Percentiles rank a stretch among this genome's conserved stretches.
Evolutionary conservation across 2,888 invertebrate genomes (phyloP).

Genomic region (Drosophila quasianomalipes): DNA sequence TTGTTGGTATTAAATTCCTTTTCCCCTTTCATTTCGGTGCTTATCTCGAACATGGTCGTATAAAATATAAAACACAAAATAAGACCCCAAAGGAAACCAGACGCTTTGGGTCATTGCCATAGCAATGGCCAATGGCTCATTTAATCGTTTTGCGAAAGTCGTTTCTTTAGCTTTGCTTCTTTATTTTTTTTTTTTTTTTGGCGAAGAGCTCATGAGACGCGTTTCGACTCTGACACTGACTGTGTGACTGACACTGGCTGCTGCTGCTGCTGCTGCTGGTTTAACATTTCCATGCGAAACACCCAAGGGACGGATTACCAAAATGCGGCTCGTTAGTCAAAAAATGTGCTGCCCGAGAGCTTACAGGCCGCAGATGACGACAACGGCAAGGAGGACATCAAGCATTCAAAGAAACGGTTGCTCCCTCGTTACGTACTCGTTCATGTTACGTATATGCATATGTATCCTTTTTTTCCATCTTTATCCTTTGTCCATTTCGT

Average conservation of each 20-base stretch:
- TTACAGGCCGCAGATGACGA: conserved; percentile 62
- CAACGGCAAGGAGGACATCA: conserved; percentile 49
- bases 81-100: conserved; percentile 30
- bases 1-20: conserved; percentile 46
- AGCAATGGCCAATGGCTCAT: conserved; percentile 75
- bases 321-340: conserved; percentile 80
- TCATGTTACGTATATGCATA: conserved; percentile 2
- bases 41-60: conserved; percentile 30
- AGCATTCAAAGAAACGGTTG: conserved; percentile 59
- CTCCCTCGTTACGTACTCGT: conserved; percentile 25
- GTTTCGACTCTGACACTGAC: conserved; percentile 14
- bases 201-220: conserved; percentile 25
- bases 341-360: conserved; percentile 73
- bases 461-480: conserved; percentile 52
- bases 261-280: conserved; percentile 18
- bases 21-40: conserved; percentile 5
- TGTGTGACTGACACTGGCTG: conserved; percentile 6
- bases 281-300: conserved; percentile 56
- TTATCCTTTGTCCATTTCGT: conserved; percentile 1
- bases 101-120: conserved; percentile 59
- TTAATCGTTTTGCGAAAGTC: conserved; percentile 76
- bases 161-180: conserved; percentile 25
- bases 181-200: background rate
- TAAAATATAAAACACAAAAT: conserved; percentile 40
- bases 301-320: conserved; percentile 77